Base-by-base conservation (phyloP, 2,797 vertebrate species). In the Acestrorhynchus altus region DNA sequence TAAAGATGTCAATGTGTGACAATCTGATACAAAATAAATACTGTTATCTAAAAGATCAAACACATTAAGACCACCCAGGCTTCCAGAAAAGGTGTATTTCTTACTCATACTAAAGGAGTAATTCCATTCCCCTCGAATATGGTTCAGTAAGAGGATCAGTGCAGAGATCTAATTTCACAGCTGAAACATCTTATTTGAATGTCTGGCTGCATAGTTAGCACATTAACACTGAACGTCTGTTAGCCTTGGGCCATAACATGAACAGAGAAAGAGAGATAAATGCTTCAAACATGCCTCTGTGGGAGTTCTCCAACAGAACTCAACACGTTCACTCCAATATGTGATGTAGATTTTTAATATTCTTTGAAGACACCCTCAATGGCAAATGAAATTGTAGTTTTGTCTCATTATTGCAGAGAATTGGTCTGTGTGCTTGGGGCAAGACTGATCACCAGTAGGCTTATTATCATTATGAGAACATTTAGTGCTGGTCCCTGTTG, bases 401-500 rank as follows among this genome's bases (percentile, higher is more conserved):
- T 82, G 77, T 71, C 80, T 86, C 84, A 88, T 85, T 84, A 85
- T 71, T 76, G 76, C 22, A 82, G 88, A 81, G 85, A 77, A 81
- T 57, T 84, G 83, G 81, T 84, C 79, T 88, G 83, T 86, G 84
- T 92, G 92, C 93, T 93, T 88, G 88, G 88, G 91, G 92, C 86
- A 87, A 90, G 90, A 93, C 92, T 91, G 90, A 93, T 93, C 91
- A 92, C 93, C 92, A 83, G 74, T 81, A 89, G 90, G 89, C 84
- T 89, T 83, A 87, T 83, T 85, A 89, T 85, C 89, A 91, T 94
- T 92, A 94, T 93, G 89, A 92, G 91, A 88, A 89, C 90, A 81
- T 93, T 94, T 94, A 93, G 90, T 80, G 78, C 84, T 69, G 84
- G 90, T 94, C 93, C 93, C 93, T 74, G 84, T 85, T 86, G 93